These are phyloP conservation scores for Dipodomys merriami DNA, from an alignment of 2,113 vertebrate genomes.

Conservation along the genomic window DNA sequence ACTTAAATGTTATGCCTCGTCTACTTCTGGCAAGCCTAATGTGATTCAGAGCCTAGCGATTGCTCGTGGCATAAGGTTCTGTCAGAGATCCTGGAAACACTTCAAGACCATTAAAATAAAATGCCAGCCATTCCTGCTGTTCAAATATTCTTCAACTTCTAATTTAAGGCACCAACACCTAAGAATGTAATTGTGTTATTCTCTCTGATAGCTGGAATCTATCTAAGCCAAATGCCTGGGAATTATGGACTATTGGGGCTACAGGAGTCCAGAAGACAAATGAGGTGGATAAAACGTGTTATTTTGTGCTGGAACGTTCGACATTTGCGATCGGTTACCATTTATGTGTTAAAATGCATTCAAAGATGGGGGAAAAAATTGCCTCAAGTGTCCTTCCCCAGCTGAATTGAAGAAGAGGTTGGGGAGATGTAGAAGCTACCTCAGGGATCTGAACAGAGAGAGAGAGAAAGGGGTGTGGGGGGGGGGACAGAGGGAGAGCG, in stretches of 20 bases:
- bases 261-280: constrained; percentile 68
- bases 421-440: constrained; percentile 52
- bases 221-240: constrained; percentile 62
- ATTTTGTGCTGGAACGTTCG: constrained; percentile 64
- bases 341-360: constrained; percentile 70
- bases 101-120: constrained; percentile 85
- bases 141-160: constrained; percentile 82
- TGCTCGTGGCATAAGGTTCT: constrained; percentile 76
- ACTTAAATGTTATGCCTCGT: constrained; percentile 80
- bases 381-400: not conserved
- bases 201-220: constrained; percentile 77
- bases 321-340: constrained; percentile 13
- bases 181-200: constrained; percentile 80
- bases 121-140: constrained; percentile 76
- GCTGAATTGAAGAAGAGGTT: constrained; percentile 50
- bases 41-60: constrained; percentile 76
- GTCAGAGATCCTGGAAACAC: constrained; percentile 75
- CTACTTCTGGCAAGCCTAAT: constrained; percentile 82
- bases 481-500: not conserved
- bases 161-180: constrained; percentile 75
- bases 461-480: not conserved
- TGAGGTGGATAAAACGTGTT: constrained; percentile 58
- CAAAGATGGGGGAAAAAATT: constrained; percentile 43
- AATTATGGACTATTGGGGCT: constrained; percentile 63
- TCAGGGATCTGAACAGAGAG: constrained; percentile 33